Conservation (phyloP, 2,113 vertebrate species). For the Lates calcarifer region DNA sequence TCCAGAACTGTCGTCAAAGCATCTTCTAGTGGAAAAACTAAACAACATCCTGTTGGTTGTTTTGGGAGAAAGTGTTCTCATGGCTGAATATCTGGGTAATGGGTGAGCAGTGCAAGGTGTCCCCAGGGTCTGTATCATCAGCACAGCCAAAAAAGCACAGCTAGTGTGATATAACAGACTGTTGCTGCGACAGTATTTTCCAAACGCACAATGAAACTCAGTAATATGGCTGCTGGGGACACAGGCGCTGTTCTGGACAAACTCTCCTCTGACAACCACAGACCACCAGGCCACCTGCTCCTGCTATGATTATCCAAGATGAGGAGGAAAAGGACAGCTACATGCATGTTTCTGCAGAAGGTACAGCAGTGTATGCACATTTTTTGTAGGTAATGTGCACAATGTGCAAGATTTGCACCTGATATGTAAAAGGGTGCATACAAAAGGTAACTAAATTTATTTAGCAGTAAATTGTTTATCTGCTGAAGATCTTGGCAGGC, state of each 20-base stretch:
- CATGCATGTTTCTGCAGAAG: neutral
- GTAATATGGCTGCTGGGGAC: neutral
- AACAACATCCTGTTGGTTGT: neutral
- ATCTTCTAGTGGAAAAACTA: neutral
- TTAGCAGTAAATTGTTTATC: neutral
- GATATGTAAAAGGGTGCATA: neutral
- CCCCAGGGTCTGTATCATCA: too few relatives aligned
- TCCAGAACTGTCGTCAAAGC: neutral
- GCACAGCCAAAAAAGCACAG: neutral
- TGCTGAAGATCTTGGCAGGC: neutral
- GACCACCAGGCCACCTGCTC: neutral
- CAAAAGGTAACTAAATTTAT: neutral
- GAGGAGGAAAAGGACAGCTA: neutral
- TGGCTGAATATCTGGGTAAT: neutral
- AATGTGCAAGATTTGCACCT: neutral
- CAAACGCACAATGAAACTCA: neutral
- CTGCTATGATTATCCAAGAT: neutral
- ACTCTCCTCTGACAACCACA: neutral
- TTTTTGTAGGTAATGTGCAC: neutral
- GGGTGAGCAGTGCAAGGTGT: too few relatives aligned
- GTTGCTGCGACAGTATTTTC: neutral
- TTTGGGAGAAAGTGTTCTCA: neutral
- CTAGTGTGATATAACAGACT: neutral
- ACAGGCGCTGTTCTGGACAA: neutral
- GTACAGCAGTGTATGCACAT: neutral